Evolutionary conservation across 2,888 invertebrate species (phyloP).

Genomic region (Caenorhabditis panamensis): DNA sequence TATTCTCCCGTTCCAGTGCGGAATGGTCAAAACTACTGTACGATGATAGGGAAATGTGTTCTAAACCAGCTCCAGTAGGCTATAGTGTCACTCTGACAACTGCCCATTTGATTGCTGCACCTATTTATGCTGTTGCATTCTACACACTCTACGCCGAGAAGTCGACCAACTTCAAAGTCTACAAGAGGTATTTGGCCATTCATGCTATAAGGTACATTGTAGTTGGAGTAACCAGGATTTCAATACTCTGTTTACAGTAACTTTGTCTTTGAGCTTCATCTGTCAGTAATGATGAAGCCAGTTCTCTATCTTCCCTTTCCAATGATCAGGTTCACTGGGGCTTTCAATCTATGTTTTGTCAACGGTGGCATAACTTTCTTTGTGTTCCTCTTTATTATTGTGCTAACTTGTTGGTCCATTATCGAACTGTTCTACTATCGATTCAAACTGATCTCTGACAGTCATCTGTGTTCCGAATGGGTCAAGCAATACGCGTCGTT

Average conservation of each 20-base stretch:
- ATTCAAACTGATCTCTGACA: conserved; percentile 39
- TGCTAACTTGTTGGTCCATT: conserved; percentile 36
- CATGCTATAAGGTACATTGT: conserved; percentile 37
- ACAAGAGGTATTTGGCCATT: conserved; percentile 39
- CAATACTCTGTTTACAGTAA: conserved; percentile 28
- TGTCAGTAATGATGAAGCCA: conserved; percentile 40
- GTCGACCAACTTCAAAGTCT: conserved; percentile 31
- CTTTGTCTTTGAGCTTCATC: conserved; percentile 36
- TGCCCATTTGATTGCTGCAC: conserved; percentile 47
- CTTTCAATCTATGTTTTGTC: conserved; percentile 14
- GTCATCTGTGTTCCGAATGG: conserved; percentile 20
- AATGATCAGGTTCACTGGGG: conserved; percentile 34
- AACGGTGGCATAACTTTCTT: conserved; percentile 44
- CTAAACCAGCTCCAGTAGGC: conserved; percentile 30
- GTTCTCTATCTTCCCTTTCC: conserved; percentile 44
- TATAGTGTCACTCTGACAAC: conserved; percentile 39
- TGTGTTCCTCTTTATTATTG: conserved; percentile 42
- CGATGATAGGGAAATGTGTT: conserved; percentile 47
- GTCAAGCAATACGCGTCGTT: conserved; percentile 17
- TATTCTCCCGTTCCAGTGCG: conserved; percentile 15
- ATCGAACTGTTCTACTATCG: conserved; percentile 53
- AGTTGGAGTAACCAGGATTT: not conserved
- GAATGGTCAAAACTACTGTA: conserved; percentile 48
- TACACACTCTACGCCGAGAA: conserved; percentile 42
- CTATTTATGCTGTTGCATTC: conserved; percentile 43